Percentiles rank a stretch among this genome's conserved stretches.
Evolutionary conservation across 2,888 invertebrate genomes (phyloP).

Genomic region (Chloroclystis v-ata): DNA sequence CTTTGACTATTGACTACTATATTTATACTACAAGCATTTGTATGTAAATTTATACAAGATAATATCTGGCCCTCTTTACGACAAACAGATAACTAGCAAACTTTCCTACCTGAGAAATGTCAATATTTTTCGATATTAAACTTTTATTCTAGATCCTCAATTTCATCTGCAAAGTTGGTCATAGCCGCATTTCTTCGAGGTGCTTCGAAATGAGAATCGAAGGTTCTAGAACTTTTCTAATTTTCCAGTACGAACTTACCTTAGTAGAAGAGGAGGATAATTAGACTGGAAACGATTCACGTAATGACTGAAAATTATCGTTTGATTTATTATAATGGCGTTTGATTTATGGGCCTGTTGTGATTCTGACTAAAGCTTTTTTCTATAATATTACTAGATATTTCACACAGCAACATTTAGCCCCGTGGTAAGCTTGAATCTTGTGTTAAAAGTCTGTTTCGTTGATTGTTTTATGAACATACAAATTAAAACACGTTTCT

Average conservation of each 20-base stretch:
- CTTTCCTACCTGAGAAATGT: conserved; percentile 14
- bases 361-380: too few species aligned
- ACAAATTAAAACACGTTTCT: too few species aligned
- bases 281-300: conserved; percentile 33
- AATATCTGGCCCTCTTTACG: neutral
- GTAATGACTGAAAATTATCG: conserved; percentile 8
- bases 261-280: conserved; percentile 43
- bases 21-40: too few species aligned
- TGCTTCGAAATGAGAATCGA: conserved; percentile 49
- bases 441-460: too few species aligned
- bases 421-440: too few species aligned
- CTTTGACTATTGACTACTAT: too few species aligned
- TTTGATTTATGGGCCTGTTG: too few species aligned
- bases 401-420: too few species aligned
- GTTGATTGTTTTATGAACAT: too few species aligned
- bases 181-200: conserved; percentile 45
- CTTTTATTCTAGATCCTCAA: conserved; percentile 33
- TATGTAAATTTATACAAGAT: too few species aligned
- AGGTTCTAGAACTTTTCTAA: conserved; percentile 65
- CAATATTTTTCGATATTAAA: conserved; percentile 38
- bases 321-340: too few species aligned
- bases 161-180: conserved; percentile 58
- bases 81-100: neutral
- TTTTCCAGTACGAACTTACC: conserved; percentile 65
- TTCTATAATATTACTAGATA: too few species aligned